These are phyloP conservation scores for Mugil cephalus DNA, from an alignment of 2,113 vertebrate species.

Conservation along the genomic window DNA sequence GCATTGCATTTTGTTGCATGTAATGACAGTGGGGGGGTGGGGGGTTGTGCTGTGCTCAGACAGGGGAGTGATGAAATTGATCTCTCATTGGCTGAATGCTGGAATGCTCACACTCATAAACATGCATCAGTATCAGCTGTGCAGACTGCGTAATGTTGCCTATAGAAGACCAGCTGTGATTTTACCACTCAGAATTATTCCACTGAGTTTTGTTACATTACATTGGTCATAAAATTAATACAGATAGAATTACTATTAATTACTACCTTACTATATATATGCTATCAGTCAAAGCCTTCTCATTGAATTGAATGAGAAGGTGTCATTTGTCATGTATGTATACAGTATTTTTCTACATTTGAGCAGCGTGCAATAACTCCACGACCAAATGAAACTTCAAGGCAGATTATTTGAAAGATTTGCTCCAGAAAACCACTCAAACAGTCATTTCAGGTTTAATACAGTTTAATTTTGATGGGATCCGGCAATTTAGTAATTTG, in stretches of 20 bases:
- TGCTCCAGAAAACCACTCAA: background rate
- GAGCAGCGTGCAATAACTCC: too few species aligned
- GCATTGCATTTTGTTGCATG: conserved; percentile 31
- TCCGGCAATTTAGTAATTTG: too few species aligned
- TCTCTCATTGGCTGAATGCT: conserved; percentile 12
- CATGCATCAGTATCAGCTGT: background rate
- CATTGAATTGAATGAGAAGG: too few species aligned
- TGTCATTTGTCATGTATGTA: too few species aligned
- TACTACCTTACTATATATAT: too few species aligned
- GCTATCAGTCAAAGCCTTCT: too few species aligned
- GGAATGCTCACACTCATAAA: conserved; percentile 23
- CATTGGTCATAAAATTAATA: background rate
- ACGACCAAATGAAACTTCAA: background rate
- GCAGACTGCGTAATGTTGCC: background rate
- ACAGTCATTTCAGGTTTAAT: too few species aligned
- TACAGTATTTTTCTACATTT: too few species aligned
- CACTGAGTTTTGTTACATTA: background rate
- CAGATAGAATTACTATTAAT: background rate
- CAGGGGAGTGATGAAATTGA: conserved; percentile 40
- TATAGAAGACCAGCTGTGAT: background rate
- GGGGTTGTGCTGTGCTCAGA: too few species aligned
- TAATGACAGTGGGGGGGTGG: conserved; percentile 12
- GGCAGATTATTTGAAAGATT: background rate
- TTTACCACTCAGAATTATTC: background rate
- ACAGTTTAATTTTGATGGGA: too few species aligned